These are phyloP conservation scores for Drosophila biarmipes DNA, from an alignment of 1,140 invertebrate genomes.

Conservation along the genomic window DNA sequence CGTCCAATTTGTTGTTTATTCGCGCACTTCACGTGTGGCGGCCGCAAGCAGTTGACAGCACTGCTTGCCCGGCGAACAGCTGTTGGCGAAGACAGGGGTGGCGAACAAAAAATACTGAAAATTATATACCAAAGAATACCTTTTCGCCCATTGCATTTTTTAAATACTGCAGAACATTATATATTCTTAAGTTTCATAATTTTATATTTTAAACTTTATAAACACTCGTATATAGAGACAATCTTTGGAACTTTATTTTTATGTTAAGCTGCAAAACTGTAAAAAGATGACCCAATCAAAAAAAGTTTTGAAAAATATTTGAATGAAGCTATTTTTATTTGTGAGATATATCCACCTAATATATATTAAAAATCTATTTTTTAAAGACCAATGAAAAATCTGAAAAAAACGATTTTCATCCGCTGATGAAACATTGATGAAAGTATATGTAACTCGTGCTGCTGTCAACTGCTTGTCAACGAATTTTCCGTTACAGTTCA, in stretches of 20 bases:
- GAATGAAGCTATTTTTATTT: too few relatives aligned
- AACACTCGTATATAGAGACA: too few relatives aligned
- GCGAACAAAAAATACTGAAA: not conserved
- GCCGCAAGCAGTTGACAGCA: constrained; percentile 2
- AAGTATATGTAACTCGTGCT: too few relatives aligned
- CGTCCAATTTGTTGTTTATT: constrained; percentile 26
- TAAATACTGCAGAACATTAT: not conserved
- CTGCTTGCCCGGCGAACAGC: constrained; percentile 9
- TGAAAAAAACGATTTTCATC: too few relatives aligned
- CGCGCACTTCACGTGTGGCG: constrained; percentile 31
- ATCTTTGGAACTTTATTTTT: too few relatives aligned
- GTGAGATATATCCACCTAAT: too few relatives aligned
- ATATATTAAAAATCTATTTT: not conserved
- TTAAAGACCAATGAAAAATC: not conserved
- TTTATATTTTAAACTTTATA: not conserved
- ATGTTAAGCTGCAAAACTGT: too few relatives aligned
- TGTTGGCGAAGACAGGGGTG: not conserved
- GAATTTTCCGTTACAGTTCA: constrained; percentile 11
- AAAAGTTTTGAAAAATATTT: too few relatives aligned
- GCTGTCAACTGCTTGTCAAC: constrained; percentile 1
- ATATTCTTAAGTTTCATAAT: not conserved
- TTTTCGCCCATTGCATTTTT: not conserved
- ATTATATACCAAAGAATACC: not conserved
- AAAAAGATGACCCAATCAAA: too few relatives aligned
- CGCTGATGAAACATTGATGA: too few relatives aligned